Evolutionary conservation across 2,113 vertebrate species (phyloP), one percentile per base, ranked within the genome.

Genomic region (Thalassoma bifasciatum): DNA sequence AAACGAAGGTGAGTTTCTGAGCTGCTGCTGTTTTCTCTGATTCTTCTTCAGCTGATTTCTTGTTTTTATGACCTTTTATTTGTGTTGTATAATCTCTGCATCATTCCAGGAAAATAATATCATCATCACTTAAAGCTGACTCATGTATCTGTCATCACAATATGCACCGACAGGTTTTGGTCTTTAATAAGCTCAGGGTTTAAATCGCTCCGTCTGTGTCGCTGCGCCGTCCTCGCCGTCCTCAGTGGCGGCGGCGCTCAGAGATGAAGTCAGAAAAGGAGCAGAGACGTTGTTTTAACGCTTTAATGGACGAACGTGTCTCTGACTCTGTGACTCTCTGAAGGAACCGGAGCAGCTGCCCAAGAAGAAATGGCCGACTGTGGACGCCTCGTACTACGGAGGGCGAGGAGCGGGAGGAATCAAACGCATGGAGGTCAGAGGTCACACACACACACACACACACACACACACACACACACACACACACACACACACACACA

Each of bases 301-400:
- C 38, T 40, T 2, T 12, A 9, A 10, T 10, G n/a, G 5, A 5
- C 22, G 14, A 51, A 16, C 8, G 3, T 30, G 5, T 58, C 1
- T 37, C 51, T 30, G 8, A 40, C 38, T 40, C 38, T 40, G 11
- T 12, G 11, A 10, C 50, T 16, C 16, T 16, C 16, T 44, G 14
- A 44, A 98, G 96, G 95, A 97, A 52, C 88, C 92, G 0, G 91
- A 96, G 6, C 86, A 75, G 2, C 56, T 93, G 57, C 90, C 95
- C 58, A 94, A 92, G 75, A 97, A 95, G 85, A 98, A 98, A 70
- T 99, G 97, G 98, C 95, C 98, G 7, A 98, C 97, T 0, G 98
- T 99, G 72, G 98, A 99, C 51, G 98, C 97, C 34, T 99, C 97
- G 1, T 99, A 99, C 70, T 99, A 99, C 0, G 97, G 98, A 2